Evolutionary conservation across 2,888 invertebrate species (phyloP).

Genomic region (Cantharis rustica): DNA sequence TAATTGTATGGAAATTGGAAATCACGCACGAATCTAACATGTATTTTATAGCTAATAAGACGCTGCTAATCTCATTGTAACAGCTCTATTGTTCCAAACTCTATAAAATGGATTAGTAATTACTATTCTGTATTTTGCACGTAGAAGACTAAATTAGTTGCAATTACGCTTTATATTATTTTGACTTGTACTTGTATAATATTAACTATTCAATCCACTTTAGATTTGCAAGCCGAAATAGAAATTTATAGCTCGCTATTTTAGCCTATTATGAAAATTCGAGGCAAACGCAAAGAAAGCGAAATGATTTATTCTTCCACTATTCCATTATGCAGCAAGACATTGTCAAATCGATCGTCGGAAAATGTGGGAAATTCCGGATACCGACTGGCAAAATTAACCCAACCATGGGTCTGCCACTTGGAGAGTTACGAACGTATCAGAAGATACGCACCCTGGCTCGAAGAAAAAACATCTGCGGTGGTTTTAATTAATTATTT

Average conservation of each 20-base stretch:
- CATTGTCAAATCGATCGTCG: not conserved
- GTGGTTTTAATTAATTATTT: not conserved
- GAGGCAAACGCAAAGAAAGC: not conserved
- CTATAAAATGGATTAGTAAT: conserved; percentile 50
- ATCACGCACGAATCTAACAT: conserved; percentile 52
- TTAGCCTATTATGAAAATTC: not conserved
- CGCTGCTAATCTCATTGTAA: conserved; percentile 49
- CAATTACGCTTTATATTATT: conserved; percentile 22
- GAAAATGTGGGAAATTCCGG: not conserved
- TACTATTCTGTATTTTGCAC: conserved; percentile 41
- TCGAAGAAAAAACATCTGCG: too few relatives aligned
- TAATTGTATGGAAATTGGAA: conserved; percentile 57
- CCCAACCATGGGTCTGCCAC: too few relatives aligned
- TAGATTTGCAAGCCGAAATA: not conserved
- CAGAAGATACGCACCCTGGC: too few relatives aligned
- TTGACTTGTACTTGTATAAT: conserved; percentile 11
- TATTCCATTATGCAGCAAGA: not conserved
- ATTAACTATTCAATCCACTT: not conserved
- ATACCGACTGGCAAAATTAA: not conserved
- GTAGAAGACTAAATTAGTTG: conserved; percentile 34
- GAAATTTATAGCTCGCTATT: not conserved
- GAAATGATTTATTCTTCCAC: not conserved
- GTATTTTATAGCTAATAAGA: conserved; percentile 54
- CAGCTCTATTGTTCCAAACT: conserved; percentile 46
- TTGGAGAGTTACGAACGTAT: too few relatives aligned